A percentile compares a stretch with the other conserved stretches of the same genome.
These are phyloP conservation scores for Amphipyra berbera DNA, from an alignment of 2,888 invertebrate species.

Conservation along the genomic window DNA sequence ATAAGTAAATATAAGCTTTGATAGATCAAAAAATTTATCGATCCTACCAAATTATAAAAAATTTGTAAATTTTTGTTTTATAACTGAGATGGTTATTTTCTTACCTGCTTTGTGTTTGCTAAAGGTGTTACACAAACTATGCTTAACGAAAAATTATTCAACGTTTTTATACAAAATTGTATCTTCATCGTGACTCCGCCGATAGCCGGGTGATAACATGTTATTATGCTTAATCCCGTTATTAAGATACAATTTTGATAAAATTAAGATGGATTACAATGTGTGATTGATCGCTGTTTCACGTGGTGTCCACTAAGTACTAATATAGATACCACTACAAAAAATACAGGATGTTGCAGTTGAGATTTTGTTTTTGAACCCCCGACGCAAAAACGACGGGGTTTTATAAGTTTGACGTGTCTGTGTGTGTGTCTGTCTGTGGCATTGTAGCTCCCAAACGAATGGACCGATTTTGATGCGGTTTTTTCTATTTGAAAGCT, in stretches of 20 bases:
- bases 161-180: constrained; percentile 42
- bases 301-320: neutral
- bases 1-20: neutral
- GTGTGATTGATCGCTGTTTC: constrained; percentile 27
- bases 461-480: no score
- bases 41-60: neutral
- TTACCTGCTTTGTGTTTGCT: constrained; percentile 52
- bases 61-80: neutral
- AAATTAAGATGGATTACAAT: constrained; percentile 39
- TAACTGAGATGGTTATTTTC: constrained; percentile 1
- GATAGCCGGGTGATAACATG: constrained; percentile 20
- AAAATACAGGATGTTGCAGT: neutral
- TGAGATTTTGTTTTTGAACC: no score
- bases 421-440: no score
- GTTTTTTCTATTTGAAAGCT: no score
- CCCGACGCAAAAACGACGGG: no score
- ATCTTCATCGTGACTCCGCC: constrained; percentile 9
- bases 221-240: constrained; percentile 43
- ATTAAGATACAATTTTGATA: constrained; percentile 43
- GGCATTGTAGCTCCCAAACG: no score
- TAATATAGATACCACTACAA: constrained; percentile 6
- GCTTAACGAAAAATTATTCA: neutral
- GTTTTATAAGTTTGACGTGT: no score
- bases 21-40: neutral
- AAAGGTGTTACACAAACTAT: constrained; percentile 47